These are phyloP conservation scores for Turritopsis dohrnii DNA, from an alignment of 30 jellyfish, hydroid and myxozoan species.

Conservation along the genomic window DNA sequence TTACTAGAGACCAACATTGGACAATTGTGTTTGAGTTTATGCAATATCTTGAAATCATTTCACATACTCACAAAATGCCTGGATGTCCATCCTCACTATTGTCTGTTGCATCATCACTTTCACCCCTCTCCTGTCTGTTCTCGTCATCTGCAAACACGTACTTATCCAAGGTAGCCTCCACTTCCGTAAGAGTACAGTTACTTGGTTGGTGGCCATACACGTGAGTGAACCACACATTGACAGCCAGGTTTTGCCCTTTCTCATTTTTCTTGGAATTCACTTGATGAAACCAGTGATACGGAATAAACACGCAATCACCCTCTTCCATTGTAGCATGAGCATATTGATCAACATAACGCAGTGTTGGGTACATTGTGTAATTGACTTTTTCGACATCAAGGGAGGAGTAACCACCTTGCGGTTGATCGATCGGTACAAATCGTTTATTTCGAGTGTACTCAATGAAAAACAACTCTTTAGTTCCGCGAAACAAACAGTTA, in stretches of 20 bases:
- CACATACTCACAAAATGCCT: neutral
- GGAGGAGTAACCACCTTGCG: constrained; percentile 72
- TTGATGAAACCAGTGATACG: constrained; percentile 83
- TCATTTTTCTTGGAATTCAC: constrained; percentile 72
- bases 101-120: neutral
- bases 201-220: constrained; percentile 52
- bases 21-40: too few species aligned
- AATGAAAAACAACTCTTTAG: constrained; percentile 58
- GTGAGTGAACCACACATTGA: constrained; percentile 79
- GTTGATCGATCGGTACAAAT: constrained; percentile 62
- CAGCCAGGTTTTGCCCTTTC: constrained; percentile 72
- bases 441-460: constrained; percentile 2
- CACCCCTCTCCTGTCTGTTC: neutral
- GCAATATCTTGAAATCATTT: neutral
- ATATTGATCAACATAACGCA: constrained; percentile 73
- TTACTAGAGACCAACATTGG: too few species aligned
- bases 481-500: constrained; percentile 84
- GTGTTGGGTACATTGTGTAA: constrained; percentile 59
- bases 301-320: constrained; percentile 87
- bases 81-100: neutral
- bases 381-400: constrained; percentile 75
- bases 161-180: constrained; percentile 61
- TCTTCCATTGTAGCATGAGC: constrained; percentile 75
- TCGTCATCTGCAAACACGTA: constrained; percentile 40
- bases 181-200: constrained; percentile 46